phyloP scores from a whole-genome alignment of 2,797 vertebrate genomes.

The Oreochromis grahami region DNA sequence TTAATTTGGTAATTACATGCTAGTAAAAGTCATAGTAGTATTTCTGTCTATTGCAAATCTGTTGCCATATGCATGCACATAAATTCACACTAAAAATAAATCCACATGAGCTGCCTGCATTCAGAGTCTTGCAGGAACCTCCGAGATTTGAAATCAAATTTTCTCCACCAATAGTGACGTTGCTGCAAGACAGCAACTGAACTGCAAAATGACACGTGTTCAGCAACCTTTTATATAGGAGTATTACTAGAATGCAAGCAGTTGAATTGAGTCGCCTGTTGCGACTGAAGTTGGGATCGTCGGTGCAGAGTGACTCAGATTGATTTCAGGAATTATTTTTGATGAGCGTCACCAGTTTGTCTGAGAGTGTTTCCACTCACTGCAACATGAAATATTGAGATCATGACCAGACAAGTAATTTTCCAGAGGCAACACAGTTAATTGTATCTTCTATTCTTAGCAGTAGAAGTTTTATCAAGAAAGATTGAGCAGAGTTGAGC shows the following conservation, averaged over 20 bases:
- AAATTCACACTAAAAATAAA: neutral
- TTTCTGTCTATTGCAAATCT: neutral
- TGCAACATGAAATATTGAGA: neutral
- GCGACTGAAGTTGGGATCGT: neutral
- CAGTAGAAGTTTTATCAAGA: neutral
- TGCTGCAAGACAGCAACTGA: neutral
- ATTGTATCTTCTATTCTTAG: neutral
- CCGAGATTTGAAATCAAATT: neutral
- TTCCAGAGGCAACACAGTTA: neutral
- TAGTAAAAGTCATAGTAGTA: neutral
- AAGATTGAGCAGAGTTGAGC: neutral
- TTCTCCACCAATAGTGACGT: neutral
- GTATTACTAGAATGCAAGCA: neutral
- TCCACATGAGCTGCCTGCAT: neutral
- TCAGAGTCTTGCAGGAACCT: neutral
- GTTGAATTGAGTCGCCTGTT: neutral
- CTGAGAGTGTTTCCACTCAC: neutral
- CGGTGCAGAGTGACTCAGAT: neutral
- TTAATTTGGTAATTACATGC: neutral
- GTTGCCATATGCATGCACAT: neutral
- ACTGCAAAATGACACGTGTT: neutral
- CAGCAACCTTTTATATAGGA: neutral
- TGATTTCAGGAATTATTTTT: neutral
- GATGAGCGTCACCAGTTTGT: neutral
- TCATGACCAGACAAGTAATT: neutral